Conservation (phyloP, 1,140 invertebrate species). For the Nasonia longicornis region DNA sequence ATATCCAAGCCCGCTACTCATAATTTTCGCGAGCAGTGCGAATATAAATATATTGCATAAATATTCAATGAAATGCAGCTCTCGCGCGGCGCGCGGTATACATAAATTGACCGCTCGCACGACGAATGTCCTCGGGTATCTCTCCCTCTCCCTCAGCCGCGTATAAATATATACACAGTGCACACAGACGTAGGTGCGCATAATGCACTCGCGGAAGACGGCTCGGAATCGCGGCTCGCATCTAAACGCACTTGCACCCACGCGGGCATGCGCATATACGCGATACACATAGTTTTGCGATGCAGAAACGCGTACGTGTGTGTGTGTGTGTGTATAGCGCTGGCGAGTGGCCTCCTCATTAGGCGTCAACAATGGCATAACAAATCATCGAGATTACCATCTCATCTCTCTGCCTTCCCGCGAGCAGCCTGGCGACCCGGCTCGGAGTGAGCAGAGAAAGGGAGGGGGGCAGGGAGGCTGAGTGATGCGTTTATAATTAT, state of each 20-base stretch:
- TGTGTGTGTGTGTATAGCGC: slow-evolving; percentile 26
- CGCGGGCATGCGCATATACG: not conserved
- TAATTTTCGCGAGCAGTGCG: slow-evolving; percentile 20
- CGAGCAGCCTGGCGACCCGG: slow-evolving; percentile 34
- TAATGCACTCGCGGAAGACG: not conserved
- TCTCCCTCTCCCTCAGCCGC: not conserved
- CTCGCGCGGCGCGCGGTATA: not conserved
- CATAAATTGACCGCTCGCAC: not conserved
- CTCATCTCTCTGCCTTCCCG: slow-evolving; percentile 51
- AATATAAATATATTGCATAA: slow-evolving; percentile 28
- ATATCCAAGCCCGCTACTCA: not conserved
- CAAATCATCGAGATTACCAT: slow-evolving; percentile 61
- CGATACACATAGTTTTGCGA: slow-evolving; percentile 15
- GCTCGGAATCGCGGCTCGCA: not conserved
- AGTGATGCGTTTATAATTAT: slow-evolving; percentile 62
- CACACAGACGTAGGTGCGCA: not conserved
- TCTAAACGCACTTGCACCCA: slow-evolving; percentile 20
- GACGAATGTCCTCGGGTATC: slow-evolving; percentile 9
- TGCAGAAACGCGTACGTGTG: slow-evolving; percentile 9
- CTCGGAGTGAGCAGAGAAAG: not conserved
- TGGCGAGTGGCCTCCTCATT: slow-evolving; percentile 53
- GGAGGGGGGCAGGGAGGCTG: slow-evolving; percentile 38
- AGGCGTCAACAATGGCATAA: slow-evolving; percentile 61
- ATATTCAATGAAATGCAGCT: slow-evolving; percentile 40
- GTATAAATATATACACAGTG: not conserved